phyloP scores from a whole-genome alignment of 2,888 invertebrate genomes.

The Eilema griseolum region DNA sequence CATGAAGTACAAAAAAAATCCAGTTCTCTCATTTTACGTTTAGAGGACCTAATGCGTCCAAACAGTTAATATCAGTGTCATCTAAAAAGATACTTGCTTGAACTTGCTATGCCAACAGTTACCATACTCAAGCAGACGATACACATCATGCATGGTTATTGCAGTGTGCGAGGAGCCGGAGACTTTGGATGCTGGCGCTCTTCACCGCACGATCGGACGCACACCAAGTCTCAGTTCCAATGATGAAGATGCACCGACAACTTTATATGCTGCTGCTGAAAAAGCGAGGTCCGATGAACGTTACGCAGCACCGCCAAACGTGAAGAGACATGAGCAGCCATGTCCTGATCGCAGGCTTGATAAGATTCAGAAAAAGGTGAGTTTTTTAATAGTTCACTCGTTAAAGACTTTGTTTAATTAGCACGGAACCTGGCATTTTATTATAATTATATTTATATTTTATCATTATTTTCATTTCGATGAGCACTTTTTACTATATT shows the following conservation, averaged over 20 bases:
- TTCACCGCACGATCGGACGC: conserved; percentile 61
- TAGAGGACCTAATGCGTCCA: background rate
- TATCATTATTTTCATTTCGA: too few species aligned
- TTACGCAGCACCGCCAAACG: conserved; percentile 66
- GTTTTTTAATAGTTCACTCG: background rate
- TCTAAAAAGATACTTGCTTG: background rate
- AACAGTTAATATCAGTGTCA: conserved; percentile 1
- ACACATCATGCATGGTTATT: conserved; percentile 23
- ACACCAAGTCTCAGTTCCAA: conserved; percentile 39
- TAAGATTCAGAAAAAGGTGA: conserved; percentile 85
- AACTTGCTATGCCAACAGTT: conserved; percentile 22
- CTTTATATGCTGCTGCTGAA: conserved; percentile 61
- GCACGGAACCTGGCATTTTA: too few species aligned
- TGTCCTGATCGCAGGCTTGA: conserved; percentile 77
- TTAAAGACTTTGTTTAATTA: too few species aligned
- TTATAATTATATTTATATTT: too few species aligned
- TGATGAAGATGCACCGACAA: conserved; percentile 48
- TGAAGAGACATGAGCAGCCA: conserved; percentile 68
- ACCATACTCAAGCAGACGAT: conserved; percentile 23
- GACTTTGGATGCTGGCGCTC: conserved; percentile 66
- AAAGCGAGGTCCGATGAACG: conserved; percentile 74
- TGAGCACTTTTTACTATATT: background rate
- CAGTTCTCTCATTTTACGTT: background rate
- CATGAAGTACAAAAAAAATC: background rate
- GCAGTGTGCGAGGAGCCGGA: conserved; percentile 76